phyloP scores from a whole-genome alignment of 2,797 vertebrate species.

The Buphagus erythrorhynchus region DNA sequence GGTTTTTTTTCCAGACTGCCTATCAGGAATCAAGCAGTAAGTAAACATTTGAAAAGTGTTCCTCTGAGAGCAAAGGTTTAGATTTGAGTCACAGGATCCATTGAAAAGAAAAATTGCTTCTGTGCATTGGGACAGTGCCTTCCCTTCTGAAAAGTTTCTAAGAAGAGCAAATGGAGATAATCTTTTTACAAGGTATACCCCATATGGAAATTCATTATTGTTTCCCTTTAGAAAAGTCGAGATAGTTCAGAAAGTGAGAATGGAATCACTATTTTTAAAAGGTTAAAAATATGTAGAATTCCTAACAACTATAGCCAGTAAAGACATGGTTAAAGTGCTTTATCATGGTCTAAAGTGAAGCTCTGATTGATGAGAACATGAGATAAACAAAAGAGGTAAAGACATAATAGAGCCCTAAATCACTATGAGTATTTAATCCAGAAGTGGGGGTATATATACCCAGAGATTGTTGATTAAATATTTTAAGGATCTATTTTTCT shows the following conservation, averaged over 20 bases:
- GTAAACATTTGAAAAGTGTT: constrained; percentile 77
- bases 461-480: constrained; percentile 26
- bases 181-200: constrained; percentile 77
- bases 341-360: not conserved
- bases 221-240: not conserved
- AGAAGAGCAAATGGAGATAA: constrained; percentile 69
- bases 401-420: not conserved
- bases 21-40: constrained; percentile 75
- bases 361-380: not conserved
- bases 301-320: not conserved
- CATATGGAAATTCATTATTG: constrained; percentile 63
- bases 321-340: not conserved
- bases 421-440: not conserved
- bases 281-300: not conserved
- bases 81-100: constrained; percentile 68
- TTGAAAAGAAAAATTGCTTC: constrained; percentile 78
- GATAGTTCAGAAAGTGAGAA: constrained; percentile 35
- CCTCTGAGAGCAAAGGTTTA: constrained; percentile 71
- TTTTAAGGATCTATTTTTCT: constrained; percentile 21
- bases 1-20: constrained; percentile 70
- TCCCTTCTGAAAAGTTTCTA: constrained; percentile 70
- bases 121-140: constrained; percentile 71
- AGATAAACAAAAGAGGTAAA: constrained; percentile 38
- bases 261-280: not conserved
- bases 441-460: not conserved